Evolutionary conservation across 2,113 vertebrate genomes (phyloP).

Genomic region (Bombycilla garrulus): DNA sequence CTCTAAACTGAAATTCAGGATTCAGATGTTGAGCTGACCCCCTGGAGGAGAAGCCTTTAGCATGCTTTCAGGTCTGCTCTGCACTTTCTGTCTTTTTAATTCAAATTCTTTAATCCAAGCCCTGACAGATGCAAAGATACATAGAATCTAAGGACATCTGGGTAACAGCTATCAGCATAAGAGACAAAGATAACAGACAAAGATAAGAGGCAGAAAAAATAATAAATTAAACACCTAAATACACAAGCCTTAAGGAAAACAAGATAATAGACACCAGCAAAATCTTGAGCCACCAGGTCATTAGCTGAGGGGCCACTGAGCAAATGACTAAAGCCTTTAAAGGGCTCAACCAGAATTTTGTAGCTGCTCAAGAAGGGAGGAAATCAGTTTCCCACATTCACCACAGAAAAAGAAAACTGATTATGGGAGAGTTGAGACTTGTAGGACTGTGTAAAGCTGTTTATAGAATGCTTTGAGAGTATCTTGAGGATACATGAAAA

Average conservation of each 20-base stretch:
- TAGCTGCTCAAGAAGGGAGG: not conserved
- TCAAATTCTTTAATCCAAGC: not conserved
- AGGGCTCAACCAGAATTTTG: not conserved
- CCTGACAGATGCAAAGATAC: not conserved
- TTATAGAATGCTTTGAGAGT: not conserved
- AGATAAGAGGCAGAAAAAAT: slow-evolving; percentile 22
- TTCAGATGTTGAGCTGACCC: not conserved
- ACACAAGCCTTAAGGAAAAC: not conserved
- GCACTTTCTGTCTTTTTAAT: not conserved
- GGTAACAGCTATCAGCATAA: not conserved
- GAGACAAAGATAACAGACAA: not conserved
- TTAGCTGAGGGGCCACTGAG: not conserved
- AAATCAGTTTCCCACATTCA: not conserved
- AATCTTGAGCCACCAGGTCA: not conserved
- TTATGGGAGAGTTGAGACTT: not conserved
- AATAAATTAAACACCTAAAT: slow-evolving; percentile 16
- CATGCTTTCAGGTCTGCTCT: not conserved
- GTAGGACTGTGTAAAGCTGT: not conserved
- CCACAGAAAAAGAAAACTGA: not conserved
- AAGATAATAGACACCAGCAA: not conserved
- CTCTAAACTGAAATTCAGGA: not conserved
- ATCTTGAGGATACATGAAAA: not conserved
- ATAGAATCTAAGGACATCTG: not conserved
- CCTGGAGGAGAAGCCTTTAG: not conserved
- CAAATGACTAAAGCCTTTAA: not conserved